phyloP scores from a whole-genome alignment of 2,888 invertebrate species.

The Ophioninae sp. region DNA sequence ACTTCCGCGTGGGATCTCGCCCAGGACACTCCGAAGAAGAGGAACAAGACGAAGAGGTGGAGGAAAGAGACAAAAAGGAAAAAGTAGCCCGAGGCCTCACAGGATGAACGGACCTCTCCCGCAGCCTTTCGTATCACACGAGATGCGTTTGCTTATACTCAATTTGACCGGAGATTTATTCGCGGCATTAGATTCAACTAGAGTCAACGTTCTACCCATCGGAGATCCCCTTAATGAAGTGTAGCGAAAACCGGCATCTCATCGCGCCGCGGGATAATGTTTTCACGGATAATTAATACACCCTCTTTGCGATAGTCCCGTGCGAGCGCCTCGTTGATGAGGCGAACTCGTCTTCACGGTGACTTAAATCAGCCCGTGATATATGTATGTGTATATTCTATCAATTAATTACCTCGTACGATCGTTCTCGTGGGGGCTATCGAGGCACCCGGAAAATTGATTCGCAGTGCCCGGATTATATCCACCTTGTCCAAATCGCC shows the following conservation, averaged over 20 bases:
- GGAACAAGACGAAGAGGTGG: slow-evolving; percentile 34
- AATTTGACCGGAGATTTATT: slow-evolving; percentile 69
- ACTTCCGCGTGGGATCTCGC: slow-evolving; percentile 74
- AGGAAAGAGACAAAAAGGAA: slow-evolving; percentile 10
- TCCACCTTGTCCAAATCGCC: not conserved
- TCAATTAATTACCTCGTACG: slow-evolving; percentile 46
- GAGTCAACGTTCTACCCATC: slow-evolving; percentile 59
- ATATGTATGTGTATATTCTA: slow-evolving; percentile 30
- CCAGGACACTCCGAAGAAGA: slow-evolving; percentile 57
- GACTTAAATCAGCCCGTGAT: slow-evolving; percentile 24
- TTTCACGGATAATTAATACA: slow-evolving; percentile 74
- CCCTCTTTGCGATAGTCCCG: slow-evolving; percentile 63
- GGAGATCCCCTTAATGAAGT: slow-evolving; percentile 71
- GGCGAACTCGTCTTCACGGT: slow-evolving; percentile 33
- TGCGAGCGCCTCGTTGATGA: slow-evolving; percentile 65
- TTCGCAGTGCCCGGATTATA: not conserved
- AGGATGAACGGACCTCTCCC: slow-evolving; percentile 37
- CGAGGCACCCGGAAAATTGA: slow-evolving; percentile 33
- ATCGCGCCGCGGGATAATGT: slow-evolving; percentile 67
- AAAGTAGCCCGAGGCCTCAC: slow-evolving; percentile 48
- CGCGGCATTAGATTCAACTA: slow-evolving; percentile 66
- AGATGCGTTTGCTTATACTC: slow-evolving; percentile 39
- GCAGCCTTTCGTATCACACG: slow-evolving; percentile 15
- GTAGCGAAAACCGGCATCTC: slow-evolving; percentile 66
- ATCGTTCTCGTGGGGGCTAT: slow-evolving; percentile 25